Evolutionary conservation across 2,113 vertebrate species (phyloP).

Genomic region (Ptyas mucosa): DNA sequence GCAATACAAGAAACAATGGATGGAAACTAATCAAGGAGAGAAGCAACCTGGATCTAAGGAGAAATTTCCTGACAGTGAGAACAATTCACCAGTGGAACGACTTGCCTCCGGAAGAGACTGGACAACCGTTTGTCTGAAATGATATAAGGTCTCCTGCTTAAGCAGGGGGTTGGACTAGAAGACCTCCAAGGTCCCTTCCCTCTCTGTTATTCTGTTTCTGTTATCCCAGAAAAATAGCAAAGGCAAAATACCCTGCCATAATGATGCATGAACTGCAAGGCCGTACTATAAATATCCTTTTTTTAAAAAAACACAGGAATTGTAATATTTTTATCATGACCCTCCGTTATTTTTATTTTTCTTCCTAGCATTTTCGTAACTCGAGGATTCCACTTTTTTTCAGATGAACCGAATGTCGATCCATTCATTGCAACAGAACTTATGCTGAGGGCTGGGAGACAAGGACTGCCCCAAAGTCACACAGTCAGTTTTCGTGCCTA

Average conservation of each 20-base stretch:
- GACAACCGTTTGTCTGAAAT: not conserved
- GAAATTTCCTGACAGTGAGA: not conserved
- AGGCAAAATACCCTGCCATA: not conserved
- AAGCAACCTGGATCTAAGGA: not conserved
- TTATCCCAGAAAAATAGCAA: not conserved
- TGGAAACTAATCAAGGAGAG: too few relatives aligned
- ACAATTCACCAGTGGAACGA: not conserved
- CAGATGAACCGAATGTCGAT: too few relatives aligned
- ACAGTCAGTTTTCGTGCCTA: too few relatives aligned
- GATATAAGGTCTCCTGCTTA: not conserved
- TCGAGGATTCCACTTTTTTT: too few relatives aligned
- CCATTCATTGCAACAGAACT: too few relatives aligned
- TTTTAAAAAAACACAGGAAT: not conserved
- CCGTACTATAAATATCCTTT: not conserved
- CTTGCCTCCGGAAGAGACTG: not conserved
- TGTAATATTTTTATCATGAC: not conserved
- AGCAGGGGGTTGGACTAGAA: not conserved
- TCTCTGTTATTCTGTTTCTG: too few relatives aligned
- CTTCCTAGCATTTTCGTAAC: too few relatives aligned
- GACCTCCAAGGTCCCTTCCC: not conserved
- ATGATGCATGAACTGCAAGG: not conserved
- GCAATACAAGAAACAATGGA: too few relatives aligned
- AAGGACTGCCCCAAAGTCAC: too few relatives aligned
- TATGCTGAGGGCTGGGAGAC: too few relatives aligned
- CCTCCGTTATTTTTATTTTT: too few relatives aligned